These are phyloP conservation scores for Meteorus sp. DNA, from an alignment of 1,140 invertebrate genomes.

Conservation along the genomic window DNA sequence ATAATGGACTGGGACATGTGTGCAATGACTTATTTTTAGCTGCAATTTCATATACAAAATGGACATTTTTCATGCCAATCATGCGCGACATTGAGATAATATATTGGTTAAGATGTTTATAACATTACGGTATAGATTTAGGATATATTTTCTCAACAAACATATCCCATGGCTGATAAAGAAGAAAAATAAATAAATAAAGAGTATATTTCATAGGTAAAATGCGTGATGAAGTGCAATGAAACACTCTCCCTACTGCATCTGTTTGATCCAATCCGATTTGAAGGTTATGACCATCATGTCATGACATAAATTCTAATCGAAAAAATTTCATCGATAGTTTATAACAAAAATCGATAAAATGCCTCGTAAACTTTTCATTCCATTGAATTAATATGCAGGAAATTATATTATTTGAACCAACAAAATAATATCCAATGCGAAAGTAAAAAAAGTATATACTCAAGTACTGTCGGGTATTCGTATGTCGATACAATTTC, in stretches of 20 bases:
- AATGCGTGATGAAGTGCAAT: slow-evolving; percentile 22
- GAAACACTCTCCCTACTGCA: slow-evolving; percentile 2
- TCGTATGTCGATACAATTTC: too few species aligned
- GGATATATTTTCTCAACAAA: slow-evolving; percentile 55
- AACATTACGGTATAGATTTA: slow-evolving; percentile 22
- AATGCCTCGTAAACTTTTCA: slow-evolving; percentile 14
- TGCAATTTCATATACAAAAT: neutral
- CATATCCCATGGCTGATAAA: slow-evolving; percentile 48
- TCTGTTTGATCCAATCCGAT: neutral
- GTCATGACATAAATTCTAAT: too few species aligned
- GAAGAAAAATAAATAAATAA: too few species aligned
- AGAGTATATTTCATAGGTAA: slow-evolving; percentile 20
- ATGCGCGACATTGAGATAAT: neutral
- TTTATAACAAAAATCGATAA: neutral
- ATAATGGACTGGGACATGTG: slow-evolving; percentile 4
- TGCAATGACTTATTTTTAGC: slow-evolving; percentile 6
- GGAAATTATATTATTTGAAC: too few species aligned
- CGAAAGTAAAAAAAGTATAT: slow-evolving; percentile 16
- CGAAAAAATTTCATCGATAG: neutral
- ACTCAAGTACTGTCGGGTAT: neutral
- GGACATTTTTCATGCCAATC: neutral
- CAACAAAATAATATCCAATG: slow-evolving; percentile 2
- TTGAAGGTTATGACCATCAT: too few species aligned
- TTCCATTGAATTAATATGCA: neutral
- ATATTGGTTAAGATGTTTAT: too few species aligned